Evolutionary conservation across 2,797 vertebrate species (phyloP), one percentile per base, ranked within the genome.

Genomic region (Orestias chungarensis): DNA sequence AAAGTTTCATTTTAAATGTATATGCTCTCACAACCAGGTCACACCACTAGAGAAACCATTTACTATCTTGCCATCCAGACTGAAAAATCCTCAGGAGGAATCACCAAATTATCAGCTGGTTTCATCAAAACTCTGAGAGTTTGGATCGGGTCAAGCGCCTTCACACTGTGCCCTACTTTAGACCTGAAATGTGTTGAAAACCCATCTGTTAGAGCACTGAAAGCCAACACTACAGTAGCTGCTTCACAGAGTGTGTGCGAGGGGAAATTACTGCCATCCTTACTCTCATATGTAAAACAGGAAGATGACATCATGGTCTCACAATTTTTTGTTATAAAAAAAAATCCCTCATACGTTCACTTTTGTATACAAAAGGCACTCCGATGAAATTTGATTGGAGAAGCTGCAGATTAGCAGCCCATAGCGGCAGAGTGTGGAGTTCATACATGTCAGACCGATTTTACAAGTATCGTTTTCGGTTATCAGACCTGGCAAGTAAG

Each of bases 391-490:
- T 33, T 81, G 82, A 84, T 80, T 70, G 66, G 59, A 77, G 69
- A 86, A 71, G 77, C 70, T 76, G 77, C 43, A 86, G 35, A 17
- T 20, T 52, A 25, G 44, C 29, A 35, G 46, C 14, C 4, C 4
- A 14, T 52, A 35, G 31, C 50, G 6, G 66, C 23, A 46, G 43
- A 46, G 46, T 42, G 75, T 64, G 78, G 69, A 71, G 62, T 25
- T 62, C 62, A 66, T 64, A 75, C 70, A 87, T 84, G 85, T 77
- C 76, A 77, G 31, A 70, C 71, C 76, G 18, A 35, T 20, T 29
- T 5, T 18, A 35, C 31, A 59, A 20, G 46, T 79, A 49, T 47
- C 14, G 79, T 64, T 80, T 64, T 77, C 55, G 54, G 44, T 67
- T 14, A 54, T 57, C 25, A 87, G 70, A 76, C 15, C 35, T 42